Conservation (phyloP, 2,797 vertebrate genomes). For the Echiichthys vipera region DNA sequence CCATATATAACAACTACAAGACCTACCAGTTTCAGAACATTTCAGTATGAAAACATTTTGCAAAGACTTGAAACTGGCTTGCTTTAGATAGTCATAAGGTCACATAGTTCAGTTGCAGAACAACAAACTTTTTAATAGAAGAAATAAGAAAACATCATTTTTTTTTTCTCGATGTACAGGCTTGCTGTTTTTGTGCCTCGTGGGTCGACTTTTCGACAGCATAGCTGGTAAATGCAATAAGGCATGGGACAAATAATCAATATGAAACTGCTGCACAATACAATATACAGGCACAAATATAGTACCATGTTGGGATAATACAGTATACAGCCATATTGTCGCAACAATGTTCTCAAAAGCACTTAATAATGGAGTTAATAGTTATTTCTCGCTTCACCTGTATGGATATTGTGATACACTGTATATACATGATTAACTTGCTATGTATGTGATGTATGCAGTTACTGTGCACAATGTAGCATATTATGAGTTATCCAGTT, state of each 20-base stretch:
- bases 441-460: neutral
- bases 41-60: neutral
- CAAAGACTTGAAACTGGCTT: neutral
- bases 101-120: conserved; percentile 14
- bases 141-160: neutral
- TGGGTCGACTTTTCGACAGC: conserved; percentile 16
- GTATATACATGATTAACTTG: conserved; percentile 10
- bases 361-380: neutral
- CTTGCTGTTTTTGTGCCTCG: neutral
- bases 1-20: neutral
- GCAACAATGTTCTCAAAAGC: neutral
- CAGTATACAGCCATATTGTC: neutral
- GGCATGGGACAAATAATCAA: conserved; percentile 28
- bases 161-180: neutral
- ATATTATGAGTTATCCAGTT: neutral
- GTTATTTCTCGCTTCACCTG: neutral
- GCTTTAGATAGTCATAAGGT: neutral
- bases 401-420: neutral
- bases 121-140: conserved; percentile 12
- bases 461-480: neutral
- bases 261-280: conserved; percentile 3
- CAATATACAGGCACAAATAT: neutral
- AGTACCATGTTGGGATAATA: neutral
- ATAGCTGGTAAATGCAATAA: conserved; percentile 11
- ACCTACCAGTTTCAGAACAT: neutral